Evolutionary conservation across 2,888 invertebrate species (phyloP).

Genomic region (Parapristionchus giblindavisi): DNA sequence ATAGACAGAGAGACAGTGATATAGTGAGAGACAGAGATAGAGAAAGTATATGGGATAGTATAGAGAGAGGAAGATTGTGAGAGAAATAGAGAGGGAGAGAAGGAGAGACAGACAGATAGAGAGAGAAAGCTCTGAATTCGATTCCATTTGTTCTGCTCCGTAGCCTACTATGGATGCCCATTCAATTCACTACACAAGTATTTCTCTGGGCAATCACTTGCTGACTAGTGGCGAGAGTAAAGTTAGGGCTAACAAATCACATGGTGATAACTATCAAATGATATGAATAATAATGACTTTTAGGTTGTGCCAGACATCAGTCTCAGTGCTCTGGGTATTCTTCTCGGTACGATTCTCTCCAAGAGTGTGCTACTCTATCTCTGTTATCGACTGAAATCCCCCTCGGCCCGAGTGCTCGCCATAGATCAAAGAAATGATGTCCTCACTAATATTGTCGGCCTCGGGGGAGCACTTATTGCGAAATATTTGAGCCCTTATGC

Average conservation of each 20-base stretch:
- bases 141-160: constrained; percentile 35
- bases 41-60: not conserved
- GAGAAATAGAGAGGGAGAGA: too few relatives aligned
- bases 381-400: constrained; percentile 41
- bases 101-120: not conserved
- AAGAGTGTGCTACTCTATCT: constrained; percentile 44
- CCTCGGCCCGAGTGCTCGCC: constrained; percentile 56
- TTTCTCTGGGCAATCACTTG: not conserved
- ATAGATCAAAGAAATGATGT: constrained; percentile 72
- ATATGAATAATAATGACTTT: too few relatives aligned
- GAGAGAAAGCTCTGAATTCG: not conserved
- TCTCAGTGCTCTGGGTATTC: constrained; percentile 41
- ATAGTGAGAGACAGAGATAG: too few relatives aligned
- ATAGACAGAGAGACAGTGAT: too few relatives aligned
- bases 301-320: constrained; percentile 41
- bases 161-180: constrained; percentile 17
- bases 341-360: constrained; percentile 41
- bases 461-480: constrained; percentile 70
- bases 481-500: constrained; percentile 62
- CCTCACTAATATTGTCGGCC: constrained; percentile 70
- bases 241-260: too few relatives aligned
- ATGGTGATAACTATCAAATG: too few relatives aligned
- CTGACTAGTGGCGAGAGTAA: too few relatives aligned
- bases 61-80: not conserved
- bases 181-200: constrained; percentile 4